These are phyloP conservation scores for Leptosomus discolor DNA, from an alignment of 2,113 vertebrate species.

Conservation along the genomic window DNA sequence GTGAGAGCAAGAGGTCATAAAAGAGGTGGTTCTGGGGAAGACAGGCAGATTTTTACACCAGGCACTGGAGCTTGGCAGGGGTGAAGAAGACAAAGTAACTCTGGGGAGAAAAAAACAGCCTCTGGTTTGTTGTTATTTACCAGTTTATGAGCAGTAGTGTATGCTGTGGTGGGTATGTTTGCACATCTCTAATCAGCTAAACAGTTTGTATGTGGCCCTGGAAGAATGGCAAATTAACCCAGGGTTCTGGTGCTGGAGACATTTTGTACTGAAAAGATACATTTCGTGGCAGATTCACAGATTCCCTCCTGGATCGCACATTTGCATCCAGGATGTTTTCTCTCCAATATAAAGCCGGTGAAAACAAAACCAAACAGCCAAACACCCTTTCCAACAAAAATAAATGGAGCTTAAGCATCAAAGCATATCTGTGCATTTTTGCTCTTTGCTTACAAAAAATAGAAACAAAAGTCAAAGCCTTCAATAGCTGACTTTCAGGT, in stretches of 20 bases:
- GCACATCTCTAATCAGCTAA: conserved; percentile 10
- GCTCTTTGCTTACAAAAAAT: neutral
- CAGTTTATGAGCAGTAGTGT: neutral
- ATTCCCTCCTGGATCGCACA: conserved; percentile 31
- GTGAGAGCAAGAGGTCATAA: neutral
- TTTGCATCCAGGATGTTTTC: conserved; percentile 49
- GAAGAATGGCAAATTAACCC: conserved; percentile 42
- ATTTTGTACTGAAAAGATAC: conserved; percentile 10
- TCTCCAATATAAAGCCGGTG: neutral
- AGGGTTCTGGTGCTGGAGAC: neutral
- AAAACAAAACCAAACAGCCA: conserved; percentile 61
- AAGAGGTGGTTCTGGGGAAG: neutral
- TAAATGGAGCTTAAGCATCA: conserved; percentile 38
- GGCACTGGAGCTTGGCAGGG: neutral
- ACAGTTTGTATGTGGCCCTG: neutral
- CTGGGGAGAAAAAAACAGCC: neutral
- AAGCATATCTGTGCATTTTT: neutral
- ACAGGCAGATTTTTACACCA: neutral
- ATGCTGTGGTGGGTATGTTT: neutral
- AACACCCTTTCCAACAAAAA: conserved; percentile 50
- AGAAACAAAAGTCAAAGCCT: conserved; percentile 11
- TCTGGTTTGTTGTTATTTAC: neutral
- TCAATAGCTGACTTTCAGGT: neutral
- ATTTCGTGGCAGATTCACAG: conserved; percentile 7
- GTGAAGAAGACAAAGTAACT: neutral